Percentiles rank a stretch among this genome's conserved stretches.
phyloP scores from a whole-genome alignment of 2,113 vertebrate genomes.

The Alaudala cheleensis region DNA sequence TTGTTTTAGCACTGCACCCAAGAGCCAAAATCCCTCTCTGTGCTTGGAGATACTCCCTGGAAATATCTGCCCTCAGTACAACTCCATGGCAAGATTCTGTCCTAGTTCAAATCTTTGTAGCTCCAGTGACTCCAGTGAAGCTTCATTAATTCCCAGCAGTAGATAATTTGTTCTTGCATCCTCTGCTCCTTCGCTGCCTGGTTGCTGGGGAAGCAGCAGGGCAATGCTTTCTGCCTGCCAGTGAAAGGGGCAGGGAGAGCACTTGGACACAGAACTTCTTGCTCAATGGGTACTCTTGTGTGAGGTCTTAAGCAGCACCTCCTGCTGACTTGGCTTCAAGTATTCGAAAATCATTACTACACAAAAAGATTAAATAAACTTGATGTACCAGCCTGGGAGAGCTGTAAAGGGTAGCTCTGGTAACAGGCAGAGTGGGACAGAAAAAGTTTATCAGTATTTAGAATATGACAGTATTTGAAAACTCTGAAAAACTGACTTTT shows the following conservation, averaged over 20 bases:
- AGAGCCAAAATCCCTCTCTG: background rate
- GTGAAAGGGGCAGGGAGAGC: background rate
- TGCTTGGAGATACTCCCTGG: background rate
- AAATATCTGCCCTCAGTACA: background rate
- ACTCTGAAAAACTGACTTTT: background rate
- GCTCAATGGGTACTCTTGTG: background rate
- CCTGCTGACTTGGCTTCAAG: background rate
- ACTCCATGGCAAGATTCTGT: background rate
- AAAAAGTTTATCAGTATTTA: background rate
- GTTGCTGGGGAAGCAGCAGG: background rate
- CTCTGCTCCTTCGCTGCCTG: background rate
- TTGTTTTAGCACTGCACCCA: background rate
- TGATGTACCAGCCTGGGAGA: background rate
- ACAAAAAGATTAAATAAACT: background rate
- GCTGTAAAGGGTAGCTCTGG: background rate
- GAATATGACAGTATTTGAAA: background rate
- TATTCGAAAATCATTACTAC: background rate
- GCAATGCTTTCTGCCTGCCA: background rate
- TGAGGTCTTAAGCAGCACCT: background rate
- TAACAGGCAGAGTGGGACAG: background rate
- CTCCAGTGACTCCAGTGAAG: background rate
- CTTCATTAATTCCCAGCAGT: background rate
- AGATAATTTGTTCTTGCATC: background rate
- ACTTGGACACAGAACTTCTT: background rate
- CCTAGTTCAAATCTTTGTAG: background rate